phyloP scores from a whole-genome alignment of 2,888 invertebrate genomes.

The Arge pagana region DNA sequence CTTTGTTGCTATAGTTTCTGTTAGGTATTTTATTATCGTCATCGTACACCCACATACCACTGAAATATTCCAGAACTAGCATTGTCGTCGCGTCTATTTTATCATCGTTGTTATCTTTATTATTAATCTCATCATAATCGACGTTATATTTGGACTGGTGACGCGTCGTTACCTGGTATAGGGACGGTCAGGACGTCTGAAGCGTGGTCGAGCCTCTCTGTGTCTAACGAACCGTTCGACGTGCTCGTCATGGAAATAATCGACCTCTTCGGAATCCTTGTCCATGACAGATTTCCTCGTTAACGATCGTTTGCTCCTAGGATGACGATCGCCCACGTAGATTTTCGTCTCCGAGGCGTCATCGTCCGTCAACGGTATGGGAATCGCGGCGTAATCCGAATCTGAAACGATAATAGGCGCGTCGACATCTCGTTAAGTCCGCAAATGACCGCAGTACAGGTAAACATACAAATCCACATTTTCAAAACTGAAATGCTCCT shows the following conservation, averaged over 20 bases:
- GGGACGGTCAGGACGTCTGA: slow-evolving; percentile 27
- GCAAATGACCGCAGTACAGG: too few species aligned
- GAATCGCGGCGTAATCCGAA: slow-evolving; percentile 36
- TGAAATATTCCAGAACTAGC: too few species aligned
- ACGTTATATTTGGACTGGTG: too few species aligned
- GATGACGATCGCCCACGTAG: slow-evolving; percentile 37
- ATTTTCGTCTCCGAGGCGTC: slow-evolving; percentile 35
- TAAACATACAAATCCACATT: too few species aligned
- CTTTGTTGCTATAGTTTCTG: too few species aligned
- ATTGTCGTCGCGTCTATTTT: too few species aligned
- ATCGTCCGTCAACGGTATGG: slow-evolving; percentile 36
- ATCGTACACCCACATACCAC: too few species aligned
- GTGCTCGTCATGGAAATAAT: slow-evolving; percentile 16
- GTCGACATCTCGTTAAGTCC: too few species aligned
- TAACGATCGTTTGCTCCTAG: slow-evolving; percentile 42
- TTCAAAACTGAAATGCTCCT: too few species aligned
- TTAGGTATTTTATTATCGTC: too few species aligned
- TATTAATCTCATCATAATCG: too few species aligned
- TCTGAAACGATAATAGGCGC: slow-evolving; percentile 31
- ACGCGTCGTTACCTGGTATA: slow-evolving; percentile 29
- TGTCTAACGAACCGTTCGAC: slow-evolving; percentile 34
- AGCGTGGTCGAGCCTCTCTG: slow-evolving; percentile 24
- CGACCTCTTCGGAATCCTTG: slow-evolving; percentile 23
- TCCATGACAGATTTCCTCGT: slow-evolving; percentile 36
- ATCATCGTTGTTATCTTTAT: too few species aligned